These are phyloP conservation scores for Brachionus paranguensis DNA, from an alignment of 1,140 invertebrate genomes.

Conservation along the genomic window DNA sequence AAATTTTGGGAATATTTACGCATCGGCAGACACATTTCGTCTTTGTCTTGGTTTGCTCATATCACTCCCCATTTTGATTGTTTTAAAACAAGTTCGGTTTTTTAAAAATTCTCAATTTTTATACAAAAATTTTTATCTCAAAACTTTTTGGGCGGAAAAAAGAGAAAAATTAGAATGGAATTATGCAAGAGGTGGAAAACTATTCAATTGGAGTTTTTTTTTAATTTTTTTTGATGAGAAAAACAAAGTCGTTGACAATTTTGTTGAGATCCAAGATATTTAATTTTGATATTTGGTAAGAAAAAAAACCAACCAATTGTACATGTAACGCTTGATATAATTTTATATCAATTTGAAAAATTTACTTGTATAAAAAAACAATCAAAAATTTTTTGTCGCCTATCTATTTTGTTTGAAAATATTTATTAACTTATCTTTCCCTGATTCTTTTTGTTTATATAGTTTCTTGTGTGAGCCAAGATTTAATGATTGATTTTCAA, in stretches of 20 bases:
- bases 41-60: not conserved
- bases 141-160: not conserved
- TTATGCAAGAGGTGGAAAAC: slow-evolving; percentile 33
- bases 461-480: not conserved
- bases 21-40: not conserved
- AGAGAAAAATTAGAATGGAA: slow-evolving; percentile 12
- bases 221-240: not conserved
- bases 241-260: slow-evolving; percentile 24
- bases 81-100: not conserved
- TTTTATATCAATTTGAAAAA: not conserved
- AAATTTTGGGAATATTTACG: not conserved
- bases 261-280: not conserved
- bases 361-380: not conserved
- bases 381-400: not conserved
- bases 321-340: slow-evolving; percentile 35
- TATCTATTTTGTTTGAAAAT: not conserved
- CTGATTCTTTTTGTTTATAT: not conserved
- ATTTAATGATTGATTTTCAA: not conserved
- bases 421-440: slow-evolving; percentile 24
- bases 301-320: not conserved
- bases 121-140: not conserved
- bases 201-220: slow-evolving; percentile 14
- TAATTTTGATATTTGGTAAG: not conserved
- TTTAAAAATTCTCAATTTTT: not conserved
- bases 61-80: slow-evolving; percentile 13